These are phyloP conservation scores for Propithecus deckenii DNA, from an alignment of 2,797 vertebrate genomes.

Conservation along the genomic window DNA sequence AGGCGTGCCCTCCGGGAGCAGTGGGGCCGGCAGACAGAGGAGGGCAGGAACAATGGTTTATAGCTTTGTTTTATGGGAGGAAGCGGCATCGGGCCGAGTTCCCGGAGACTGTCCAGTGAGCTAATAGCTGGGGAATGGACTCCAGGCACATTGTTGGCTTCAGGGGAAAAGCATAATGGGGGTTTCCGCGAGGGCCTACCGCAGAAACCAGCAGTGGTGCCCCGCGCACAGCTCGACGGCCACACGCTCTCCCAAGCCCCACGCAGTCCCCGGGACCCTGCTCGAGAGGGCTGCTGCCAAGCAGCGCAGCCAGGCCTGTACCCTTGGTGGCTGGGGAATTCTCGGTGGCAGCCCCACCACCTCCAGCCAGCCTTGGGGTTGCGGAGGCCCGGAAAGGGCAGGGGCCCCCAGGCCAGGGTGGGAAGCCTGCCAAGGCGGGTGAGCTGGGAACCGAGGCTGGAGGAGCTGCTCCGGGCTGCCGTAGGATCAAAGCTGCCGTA, in stretches of 20 bases:
- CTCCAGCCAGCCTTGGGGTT: neutral
- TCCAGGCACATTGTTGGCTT: neutral
- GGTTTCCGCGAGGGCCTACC: neutral
- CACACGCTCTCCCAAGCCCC: neutral
- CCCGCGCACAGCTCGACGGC: neutral
- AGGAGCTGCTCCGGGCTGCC: too few relatives aligned
- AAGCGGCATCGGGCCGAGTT: neutral
- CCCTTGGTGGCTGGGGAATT: neutral
- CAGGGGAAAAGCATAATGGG: neutral
- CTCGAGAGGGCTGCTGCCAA: neutral
- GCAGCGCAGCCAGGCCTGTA: fast-evolving
- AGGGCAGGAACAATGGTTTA: neutral
- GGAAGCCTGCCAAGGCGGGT: neutral
- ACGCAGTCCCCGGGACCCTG: too few relatives aligned
- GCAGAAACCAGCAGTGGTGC: fast-evolving
- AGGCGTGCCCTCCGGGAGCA: fast-evolving
- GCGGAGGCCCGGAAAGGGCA: neutral
- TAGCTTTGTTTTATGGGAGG: neutral
- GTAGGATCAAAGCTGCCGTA: neutral
- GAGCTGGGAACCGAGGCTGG: neutral
- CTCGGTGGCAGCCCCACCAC: fast-evolving
- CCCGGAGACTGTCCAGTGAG: neutral
- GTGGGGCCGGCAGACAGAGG: neutral
- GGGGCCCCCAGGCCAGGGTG: neutral
- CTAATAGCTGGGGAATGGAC: neutral